phyloP scores from a whole-genome alignment of 2,113 vertebrate genomes.

The Cromileptes altivelis region DNA sequence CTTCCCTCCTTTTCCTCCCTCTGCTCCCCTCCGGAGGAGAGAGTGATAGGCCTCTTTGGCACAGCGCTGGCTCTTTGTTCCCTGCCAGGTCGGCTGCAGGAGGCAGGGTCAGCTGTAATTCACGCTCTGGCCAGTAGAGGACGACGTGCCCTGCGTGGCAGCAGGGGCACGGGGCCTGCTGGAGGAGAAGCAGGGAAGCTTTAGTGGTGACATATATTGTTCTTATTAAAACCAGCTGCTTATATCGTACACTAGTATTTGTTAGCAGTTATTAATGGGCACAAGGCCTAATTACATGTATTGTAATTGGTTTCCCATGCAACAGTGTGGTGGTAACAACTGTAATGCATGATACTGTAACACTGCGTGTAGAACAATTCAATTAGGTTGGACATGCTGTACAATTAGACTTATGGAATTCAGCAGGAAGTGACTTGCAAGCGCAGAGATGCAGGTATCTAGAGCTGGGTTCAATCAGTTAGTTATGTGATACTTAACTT shows the following conservation, averaged over 20 bases:
- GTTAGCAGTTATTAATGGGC: conserved; percentile 64
- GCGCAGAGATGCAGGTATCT: conserved; percentile 4
- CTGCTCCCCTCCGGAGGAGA: conserved; percentile 33
- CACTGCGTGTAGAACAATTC: conserved; percentile 73
- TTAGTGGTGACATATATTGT: conserved; percentile 11
- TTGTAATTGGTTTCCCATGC: conserved; percentile 66
- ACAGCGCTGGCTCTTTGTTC: conserved; percentile 78
- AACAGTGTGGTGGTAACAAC: conserved; percentile 34
- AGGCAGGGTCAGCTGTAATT: conserved; percentile 76
- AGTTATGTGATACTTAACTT: too few relatives aligned
- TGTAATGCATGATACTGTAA: conserved; percentile 59
- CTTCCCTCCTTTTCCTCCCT: conserved; percentile 6
- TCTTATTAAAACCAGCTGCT: conserved; percentile 48
- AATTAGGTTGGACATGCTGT: conserved; percentile 76
- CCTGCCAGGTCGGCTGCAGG: conserved; percentile 64
- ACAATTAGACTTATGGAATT: conserved; percentile 76
- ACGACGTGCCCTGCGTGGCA: conserved; percentile 39
- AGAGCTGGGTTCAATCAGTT: neutral
- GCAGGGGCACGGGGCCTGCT: conserved; percentile 12
- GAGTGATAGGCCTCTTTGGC: conserved; percentile 70
- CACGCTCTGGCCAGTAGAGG: conserved; percentile 78
- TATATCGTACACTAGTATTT: conserved; percentile 45
- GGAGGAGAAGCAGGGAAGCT: conserved; percentile 17
- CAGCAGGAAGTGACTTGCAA: conserved; percentile 70
- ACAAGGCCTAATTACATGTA: conserved; percentile 62